A percentile compares a stretch with the other conserved stretches of the same genome.
These are phyloP conservation scores for Donacobius atricapilla DNA, from an alignment of 2,113 vertebrate genomes.

Conservation along the genomic window DNA sequence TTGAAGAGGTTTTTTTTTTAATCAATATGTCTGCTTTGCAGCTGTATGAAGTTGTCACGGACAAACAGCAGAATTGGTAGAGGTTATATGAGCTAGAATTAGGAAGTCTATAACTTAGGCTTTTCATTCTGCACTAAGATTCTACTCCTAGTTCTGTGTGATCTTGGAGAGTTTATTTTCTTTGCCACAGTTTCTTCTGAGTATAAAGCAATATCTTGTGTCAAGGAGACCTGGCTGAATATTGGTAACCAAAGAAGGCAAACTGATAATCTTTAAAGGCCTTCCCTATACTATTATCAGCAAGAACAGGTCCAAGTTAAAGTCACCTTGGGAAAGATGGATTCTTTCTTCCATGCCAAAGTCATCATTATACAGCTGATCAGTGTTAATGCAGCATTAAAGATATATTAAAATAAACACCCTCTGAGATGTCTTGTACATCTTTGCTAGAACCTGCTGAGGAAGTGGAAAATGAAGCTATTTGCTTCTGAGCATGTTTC, in stretches of 20 bases:
- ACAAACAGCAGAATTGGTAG: neutral
- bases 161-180: neutral
- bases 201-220: neutral
- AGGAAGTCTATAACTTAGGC: neutral
- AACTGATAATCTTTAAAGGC: neutral
- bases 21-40: neutral
- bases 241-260: neutral
- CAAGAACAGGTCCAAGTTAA: neutral
- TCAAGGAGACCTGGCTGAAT: neutral
- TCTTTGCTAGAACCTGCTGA: neutral
- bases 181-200: neutral
- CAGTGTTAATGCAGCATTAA: constrained; percentile 20
- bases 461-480: neutral
- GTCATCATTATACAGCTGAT: neutral
- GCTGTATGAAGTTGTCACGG: neutral
- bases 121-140: neutral
- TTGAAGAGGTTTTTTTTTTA: neutral
- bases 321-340: constrained; percentile 27
- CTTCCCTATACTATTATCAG: neutral
- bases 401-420: neutral
- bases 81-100: neutral
- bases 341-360: neutral
- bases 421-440: neutral
- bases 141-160: neutral
- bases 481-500: neutral